Conservation (phyloP, 2,888 invertebrate genomes). For the Melipona bicolor region DNA sequence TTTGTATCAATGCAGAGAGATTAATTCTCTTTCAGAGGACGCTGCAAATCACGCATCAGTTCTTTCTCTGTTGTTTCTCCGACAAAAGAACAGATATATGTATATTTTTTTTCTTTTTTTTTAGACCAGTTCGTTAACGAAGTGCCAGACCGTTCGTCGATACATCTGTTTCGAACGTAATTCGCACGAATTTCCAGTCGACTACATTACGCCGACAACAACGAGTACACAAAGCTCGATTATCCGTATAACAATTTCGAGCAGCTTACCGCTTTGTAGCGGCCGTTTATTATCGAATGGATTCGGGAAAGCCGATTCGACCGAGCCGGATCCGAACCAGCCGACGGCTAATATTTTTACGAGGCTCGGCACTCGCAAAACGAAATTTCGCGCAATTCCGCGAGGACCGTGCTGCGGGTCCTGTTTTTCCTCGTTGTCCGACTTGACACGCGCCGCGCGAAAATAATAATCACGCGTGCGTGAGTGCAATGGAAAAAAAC, state of each 20-base stretch:
- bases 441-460: background rate
- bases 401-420: background rate
- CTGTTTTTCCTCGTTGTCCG: background rate
- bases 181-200: background rate
- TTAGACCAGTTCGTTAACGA: background rate
- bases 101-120: too few species aligned
- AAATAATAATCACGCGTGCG: background rate
- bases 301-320: conserved; percentile 17
- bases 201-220: background rate
- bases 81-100: background rate
- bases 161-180: background rate
- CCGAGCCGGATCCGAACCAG: conserved; percentile 10
- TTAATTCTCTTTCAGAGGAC: background rate
- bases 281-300: conserved; percentile 15
- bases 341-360: conserved; percentile 25
- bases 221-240: conserved; percentile 10
- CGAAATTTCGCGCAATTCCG: conserved; percentile 6
- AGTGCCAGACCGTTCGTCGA: background rate
- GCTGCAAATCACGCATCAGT: background rate
- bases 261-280: conserved; percentile 29
- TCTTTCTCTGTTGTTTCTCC: background rate
- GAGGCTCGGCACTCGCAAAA: background rate
- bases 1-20: background rate
- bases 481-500: background rate
- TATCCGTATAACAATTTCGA: conserved; percentile 34